Base-by-base conservation (phyloP, 2,797 vertebrate species). In the Pempheris klunzingeri region DNA sequence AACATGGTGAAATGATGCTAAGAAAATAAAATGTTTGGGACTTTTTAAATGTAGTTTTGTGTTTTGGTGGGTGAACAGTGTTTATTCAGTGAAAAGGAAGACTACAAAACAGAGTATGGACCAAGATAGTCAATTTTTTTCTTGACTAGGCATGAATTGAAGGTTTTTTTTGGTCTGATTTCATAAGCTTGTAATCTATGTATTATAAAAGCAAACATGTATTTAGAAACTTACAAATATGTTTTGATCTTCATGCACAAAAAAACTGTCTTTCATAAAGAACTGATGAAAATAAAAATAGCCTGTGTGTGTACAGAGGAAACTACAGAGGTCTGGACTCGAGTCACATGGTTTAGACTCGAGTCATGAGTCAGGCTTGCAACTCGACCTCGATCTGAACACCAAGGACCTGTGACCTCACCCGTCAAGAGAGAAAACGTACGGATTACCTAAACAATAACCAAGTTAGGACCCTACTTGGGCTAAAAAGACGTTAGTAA, bases 11-110 rank as follows among this genome's bases (percentile, higher is more conserved):
- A 90, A 83, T 92, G 74, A 92, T 7, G 67, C 85, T 88, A 90
- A 87, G 78, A 87, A 91, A 94, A 93, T 92, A 92, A 94, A 93
- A 83, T 90, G 88, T 90, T 92, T 93, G 90, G 90, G 89, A 90
- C 84, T 94, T 95, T 94, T 92, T 92, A 90, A 89, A 88, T 66
- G 83, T 88, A 83, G 83, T 91, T 77, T 75, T 90, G 78, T 92
- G 80, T 89, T 67, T 83, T 79, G 70, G 80, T 90, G 63, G 62
- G 49, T 85, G 36, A 84, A 50, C 52, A 53, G 39, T 75, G 69
- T 78, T 72, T 67, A 52, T 78, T 71, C 20, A 52, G 60, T 77
- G 49, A 53, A 77, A 72, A 59, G 28, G 11, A 68, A 58, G 53
- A 71, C 46, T 26, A 30, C n/a, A 34, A 55, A 57, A 67, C 50